Conservation (phyloP, 2,797 vertebrate species). For the Gymnocypris eckloni region DNA sequence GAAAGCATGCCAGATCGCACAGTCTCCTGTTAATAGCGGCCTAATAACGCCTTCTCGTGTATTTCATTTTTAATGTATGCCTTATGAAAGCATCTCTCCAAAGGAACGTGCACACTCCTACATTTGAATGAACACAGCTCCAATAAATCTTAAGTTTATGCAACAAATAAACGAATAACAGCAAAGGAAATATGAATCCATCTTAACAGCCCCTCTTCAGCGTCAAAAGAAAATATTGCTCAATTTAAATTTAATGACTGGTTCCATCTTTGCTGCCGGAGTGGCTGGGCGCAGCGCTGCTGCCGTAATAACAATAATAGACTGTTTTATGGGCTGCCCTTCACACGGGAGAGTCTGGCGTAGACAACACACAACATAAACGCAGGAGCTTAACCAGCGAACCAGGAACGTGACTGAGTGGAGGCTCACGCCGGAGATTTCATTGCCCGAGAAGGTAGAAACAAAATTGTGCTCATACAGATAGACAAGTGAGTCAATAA, state of each 20-base stretch:
- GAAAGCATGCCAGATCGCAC: slow-evolving; percentile 59
- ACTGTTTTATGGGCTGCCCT: slow-evolving; percentile 75
- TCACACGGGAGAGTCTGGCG: slow-evolving; percentile 62
- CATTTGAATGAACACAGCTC: slow-evolving; percentile 63
- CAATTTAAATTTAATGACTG: slow-evolving; percentile 82
- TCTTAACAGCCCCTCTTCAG: slow-evolving; percentile 68
- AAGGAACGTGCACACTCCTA: slow-evolving; percentile 43
- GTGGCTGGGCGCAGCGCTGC: slow-evolving; percentile 70
- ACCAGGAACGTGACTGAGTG: slow-evolving; percentile 19
- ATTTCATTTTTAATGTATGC: slow-evolving; percentile 63
- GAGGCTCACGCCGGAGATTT: not conserved
- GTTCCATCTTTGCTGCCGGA: slow-evolving; percentile 69
- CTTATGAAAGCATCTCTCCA: slow-evolving; percentile 53
- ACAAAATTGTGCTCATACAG: slow-evolving; percentile 3
- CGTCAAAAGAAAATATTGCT: slow-evolving; percentile 79
- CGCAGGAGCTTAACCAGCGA: slow-evolving; percentile 52
- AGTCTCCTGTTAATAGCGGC: slow-evolving; percentile 62
- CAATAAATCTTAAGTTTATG: slow-evolving; percentile 71
- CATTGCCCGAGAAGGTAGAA: not conserved
- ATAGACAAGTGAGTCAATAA: not conserved
- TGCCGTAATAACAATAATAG: slow-evolving; percentile 80
- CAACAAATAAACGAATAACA: slow-evolving; percentile 73
- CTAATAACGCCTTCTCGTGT: slow-evolving; percentile 65
- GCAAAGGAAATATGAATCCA: slow-evolving; percentile 71
- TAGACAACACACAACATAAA: slow-evolving; percentile 58